Percentiles rank a stretch among this genome's conserved stretches.
Conservation (phyloP, 1,140 invertebrate genomes). For the Asobara japonica region DNA sequence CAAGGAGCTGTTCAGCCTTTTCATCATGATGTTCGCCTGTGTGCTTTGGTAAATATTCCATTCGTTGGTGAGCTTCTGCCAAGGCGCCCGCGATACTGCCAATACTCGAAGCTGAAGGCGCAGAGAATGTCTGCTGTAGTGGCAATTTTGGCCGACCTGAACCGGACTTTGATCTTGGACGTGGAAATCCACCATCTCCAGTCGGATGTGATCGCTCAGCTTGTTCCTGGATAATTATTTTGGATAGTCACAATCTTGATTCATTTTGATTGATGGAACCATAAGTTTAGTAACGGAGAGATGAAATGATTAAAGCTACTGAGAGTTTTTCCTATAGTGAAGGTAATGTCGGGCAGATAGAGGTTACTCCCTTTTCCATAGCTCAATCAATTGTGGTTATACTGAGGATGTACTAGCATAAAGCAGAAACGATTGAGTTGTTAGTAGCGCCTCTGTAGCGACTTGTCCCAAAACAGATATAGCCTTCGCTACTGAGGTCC, state of each 20-base stretch:
- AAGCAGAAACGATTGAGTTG: too few species aligned
- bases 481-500: too few species aligned
- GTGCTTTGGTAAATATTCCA: slow-evolving; percentile 2
- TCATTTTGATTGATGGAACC: too few species aligned
- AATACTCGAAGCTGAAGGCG: slow-evolving; percentile 31
- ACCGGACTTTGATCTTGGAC: slow-evolving; percentile 31
- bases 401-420: too few species aligned
- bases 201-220: not conserved
- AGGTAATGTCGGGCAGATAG: too few species aligned
- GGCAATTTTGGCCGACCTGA: not conserved
- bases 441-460: too few species aligned
- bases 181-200: slow-evolving; percentile 36
- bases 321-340: too few species aligned
- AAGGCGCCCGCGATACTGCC: slow-evolving; percentile 31
- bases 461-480: too few species aligned
- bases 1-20: slow-evolving; percentile 2
- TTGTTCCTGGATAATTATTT: slow-evolving; percentile 8
- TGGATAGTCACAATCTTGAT: not conserved
- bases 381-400: too few species aligned
- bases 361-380: too few species aligned
- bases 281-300: too few species aligned
- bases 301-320: too few species aligned
- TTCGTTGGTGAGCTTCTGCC: slow-evolving; percentile 21
- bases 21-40: not conserved
- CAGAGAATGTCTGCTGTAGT: slow-evolving; percentile 18